phyloP scores from a whole-genome alignment of 2,113 vertebrate species.

The Bucco capensis region DNA sequence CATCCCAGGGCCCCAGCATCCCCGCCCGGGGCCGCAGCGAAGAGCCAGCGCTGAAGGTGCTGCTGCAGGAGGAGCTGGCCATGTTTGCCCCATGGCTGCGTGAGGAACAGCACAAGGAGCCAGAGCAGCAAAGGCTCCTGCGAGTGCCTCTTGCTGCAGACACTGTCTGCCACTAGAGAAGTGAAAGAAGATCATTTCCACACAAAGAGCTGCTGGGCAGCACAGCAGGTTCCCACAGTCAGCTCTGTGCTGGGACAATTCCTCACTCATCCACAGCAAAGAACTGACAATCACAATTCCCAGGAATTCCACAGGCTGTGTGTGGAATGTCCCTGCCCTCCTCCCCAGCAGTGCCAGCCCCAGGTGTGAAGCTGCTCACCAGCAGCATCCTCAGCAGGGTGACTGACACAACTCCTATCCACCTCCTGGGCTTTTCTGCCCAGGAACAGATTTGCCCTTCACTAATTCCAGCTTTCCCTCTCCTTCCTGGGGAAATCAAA shows the following conservation, averaged over 20 bases:
- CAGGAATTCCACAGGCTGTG: not conserved
- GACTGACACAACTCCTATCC: fast-evolving
- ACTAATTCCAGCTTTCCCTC: not conserved
- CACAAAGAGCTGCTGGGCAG: not conserved
- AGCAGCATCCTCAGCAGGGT: not conserved
- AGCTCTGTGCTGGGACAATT: not conserved
- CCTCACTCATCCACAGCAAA: fast-evolving
- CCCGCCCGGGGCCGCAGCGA: too few species aligned
- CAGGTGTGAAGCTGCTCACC: not conserved
- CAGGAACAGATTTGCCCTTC: not conserved
- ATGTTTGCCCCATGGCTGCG: fast-evolving
- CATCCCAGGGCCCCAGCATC: too few species aligned
- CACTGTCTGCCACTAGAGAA: not conserved
- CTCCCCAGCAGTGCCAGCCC: not conserved
- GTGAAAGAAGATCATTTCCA: not conserved
- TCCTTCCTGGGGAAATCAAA: not conserved
- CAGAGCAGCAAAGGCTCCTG: not conserved
- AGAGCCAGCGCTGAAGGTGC: too few species aligned
- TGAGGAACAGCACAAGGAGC: not conserved
- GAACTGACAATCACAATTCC: not conserved
- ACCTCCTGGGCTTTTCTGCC: not conserved
- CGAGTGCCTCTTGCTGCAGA: not conserved
- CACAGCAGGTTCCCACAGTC: not conserved
- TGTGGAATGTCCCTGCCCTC: fast-evolving
- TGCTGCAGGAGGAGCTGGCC: too few species aligned